Evolutionary conservation across 2,797 vertebrate species (phyloP).

Genomic region (Diplodus sargus): DNA sequence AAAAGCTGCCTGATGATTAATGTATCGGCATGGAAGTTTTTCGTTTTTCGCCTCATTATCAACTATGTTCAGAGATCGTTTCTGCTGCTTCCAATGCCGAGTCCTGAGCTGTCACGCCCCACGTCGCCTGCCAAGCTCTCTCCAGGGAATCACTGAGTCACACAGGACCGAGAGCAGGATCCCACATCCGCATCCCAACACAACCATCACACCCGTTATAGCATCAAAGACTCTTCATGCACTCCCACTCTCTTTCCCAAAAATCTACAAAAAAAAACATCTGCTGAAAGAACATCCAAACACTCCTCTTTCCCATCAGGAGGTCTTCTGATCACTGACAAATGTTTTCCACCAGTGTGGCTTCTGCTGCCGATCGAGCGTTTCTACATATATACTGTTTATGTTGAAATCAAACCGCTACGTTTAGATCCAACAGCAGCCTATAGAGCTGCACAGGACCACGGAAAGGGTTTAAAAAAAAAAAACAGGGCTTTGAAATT

Average conservation of each 20-base stretch:
- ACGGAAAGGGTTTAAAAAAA: not conserved
- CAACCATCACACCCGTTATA: conserved; percentile 48
- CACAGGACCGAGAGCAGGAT: conserved; percentile 41
- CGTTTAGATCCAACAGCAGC: not conserved
- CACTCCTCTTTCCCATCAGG: conserved; percentile 9
- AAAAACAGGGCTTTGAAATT: conserved; percentile 9
- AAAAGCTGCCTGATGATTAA: conserved; percentile 17
- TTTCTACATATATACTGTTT: conserved; percentile 17
- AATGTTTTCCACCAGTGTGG: conserved; percentile 7
- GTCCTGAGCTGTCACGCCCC: conserved; percentile 24
- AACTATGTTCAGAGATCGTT: not conserved
- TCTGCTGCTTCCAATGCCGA: not conserved
- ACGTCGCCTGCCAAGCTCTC: conserved; percentile 31
- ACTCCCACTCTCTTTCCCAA: conserved; percentile 44
- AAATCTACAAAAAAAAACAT: conserved; percentile 36
- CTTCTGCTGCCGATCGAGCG: not conserved
- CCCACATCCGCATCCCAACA: conserved; percentile 59
- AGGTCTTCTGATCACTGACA: conserved; percentile 31
- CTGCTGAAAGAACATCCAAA: conserved; percentile 33
- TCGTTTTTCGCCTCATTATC: not conserved
- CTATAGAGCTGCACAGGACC: not conserved
- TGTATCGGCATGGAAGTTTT: not conserved
- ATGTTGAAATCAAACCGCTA: not conserved
- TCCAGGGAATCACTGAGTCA: conserved; percentile 79
- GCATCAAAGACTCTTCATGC: conserved; percentile 55